A percentile compares a stretch with the other conserved stretches of the same genome.
These are phyloP conservation scores for Nansenia antarctica DNA, from an alignment of 2,113 vertebrate genomes.

Conservation along the genomic window DNA sequence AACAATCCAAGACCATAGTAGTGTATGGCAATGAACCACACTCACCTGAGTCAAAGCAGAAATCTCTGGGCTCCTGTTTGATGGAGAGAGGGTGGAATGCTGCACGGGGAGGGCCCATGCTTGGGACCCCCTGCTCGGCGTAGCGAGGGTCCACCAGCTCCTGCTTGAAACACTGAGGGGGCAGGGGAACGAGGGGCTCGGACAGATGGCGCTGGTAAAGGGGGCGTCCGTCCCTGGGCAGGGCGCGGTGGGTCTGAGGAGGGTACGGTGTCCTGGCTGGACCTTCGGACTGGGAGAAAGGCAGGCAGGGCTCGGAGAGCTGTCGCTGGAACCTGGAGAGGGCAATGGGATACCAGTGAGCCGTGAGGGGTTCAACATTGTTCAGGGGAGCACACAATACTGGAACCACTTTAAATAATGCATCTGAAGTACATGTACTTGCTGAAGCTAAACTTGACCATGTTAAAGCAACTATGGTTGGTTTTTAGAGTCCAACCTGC, in stretches of 20 bases:
- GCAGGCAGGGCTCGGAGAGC: constrained; percentile 84
- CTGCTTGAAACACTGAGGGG: constrained; percentile 86
- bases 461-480: not conserved
- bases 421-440: not conserved
- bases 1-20: not conserved
- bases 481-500: not conserved
- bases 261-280: constrained; percentile 71
- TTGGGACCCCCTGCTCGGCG: constrained; percentile 67
- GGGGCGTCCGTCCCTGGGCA: constrained; percentile 74
- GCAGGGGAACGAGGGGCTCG: constrained; percentile 78
- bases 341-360: not conserved
- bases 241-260: constrained; percentile 47
- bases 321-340: constrained; percentile 87
- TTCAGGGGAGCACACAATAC: not conserved
- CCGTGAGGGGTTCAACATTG: not conserved
- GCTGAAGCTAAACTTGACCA: not conserved
- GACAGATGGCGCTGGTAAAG: constrained; percentile 90
- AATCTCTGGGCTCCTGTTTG: constrained; percentile 93
- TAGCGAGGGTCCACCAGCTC: constrained; percentile 88
- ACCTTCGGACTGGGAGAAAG: constrained; percentile 58
- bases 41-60: constrained; percentile 88
- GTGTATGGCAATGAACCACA: not conserved
- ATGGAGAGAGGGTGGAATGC: constrained; percentile 83
- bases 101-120: constrained; percentile 58
- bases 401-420: not conserved